Percentiles rank a stretch among this genome's conserved stretches.
phyloP scores from a whole-genome alignment of 2,888 invertebrate genomes.

The Deladenus siricidicola region DNA sequence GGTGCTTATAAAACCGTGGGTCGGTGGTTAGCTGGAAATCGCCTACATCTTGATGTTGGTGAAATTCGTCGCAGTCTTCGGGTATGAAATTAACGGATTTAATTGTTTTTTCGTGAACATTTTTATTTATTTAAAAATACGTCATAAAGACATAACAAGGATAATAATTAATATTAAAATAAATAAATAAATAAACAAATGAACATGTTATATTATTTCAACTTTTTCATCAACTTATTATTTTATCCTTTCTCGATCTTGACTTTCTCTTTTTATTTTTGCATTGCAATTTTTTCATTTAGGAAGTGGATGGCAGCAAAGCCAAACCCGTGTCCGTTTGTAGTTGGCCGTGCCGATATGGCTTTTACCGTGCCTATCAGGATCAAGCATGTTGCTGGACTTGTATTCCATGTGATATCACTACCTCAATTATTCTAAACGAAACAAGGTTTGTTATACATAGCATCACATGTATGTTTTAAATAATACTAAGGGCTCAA shows the following conservation, averaged over 20 bases:
- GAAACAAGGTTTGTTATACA: conserved; percentile 56
- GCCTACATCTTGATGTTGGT: conserved; percentile 34
- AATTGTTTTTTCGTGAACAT: too few species aligned
- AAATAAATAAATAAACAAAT: too few species aligned
- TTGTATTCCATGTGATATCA: conserved; percentile 64
- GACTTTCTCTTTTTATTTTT: too few species aligned
- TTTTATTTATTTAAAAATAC: neutral
- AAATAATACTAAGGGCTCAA: too few species aligned
- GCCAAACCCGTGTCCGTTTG: conserved; percentile 62
- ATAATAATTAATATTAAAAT: too few species aligned
- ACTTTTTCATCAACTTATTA: too few species aligned
- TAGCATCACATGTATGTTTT: too few species aligned
- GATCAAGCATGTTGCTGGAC: conserved; percentile 66
- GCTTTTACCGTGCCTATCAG: conserved; percentile 59
- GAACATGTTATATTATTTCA: too few species aligned
- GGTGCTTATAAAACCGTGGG: conserved; percentile 63
- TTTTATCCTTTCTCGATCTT: too few species aligned
- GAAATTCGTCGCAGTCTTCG: conserved; percentile 27
- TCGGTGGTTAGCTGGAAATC: conserved; percentile 33
- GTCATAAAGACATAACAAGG: too few species aligned
- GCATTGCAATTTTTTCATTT: conserved; percentile 4
- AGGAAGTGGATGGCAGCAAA: conserved; percentile 23
- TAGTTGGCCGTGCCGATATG: conserved; percentile 62
- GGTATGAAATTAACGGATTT: conserved; percentile 8
- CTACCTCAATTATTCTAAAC: conserved; percentile 61